Percentiles rank a stretch among this genome's conserved stretches.
phyloP scores from a whole-genome alignment of 2,888 invertebrate species.

The Thera obeliscata region DNA sequence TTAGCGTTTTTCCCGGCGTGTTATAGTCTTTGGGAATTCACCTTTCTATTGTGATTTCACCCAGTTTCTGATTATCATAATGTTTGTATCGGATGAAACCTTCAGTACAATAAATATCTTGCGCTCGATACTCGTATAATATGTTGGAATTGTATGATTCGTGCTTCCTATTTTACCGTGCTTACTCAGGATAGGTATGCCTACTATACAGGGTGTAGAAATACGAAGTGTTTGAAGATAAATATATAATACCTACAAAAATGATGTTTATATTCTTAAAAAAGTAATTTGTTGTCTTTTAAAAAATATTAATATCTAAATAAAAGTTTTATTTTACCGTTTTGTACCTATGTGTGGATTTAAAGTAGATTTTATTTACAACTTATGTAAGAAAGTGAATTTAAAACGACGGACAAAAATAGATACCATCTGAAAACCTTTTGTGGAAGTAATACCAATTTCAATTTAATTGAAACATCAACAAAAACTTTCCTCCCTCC shows the following conservation, averaged over 20 bases:
- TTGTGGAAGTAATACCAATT: conserved; percentile 1
- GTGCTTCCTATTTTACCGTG: neutral
- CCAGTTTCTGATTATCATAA: conserved; percentile 74
- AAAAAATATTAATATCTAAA: too few relatives aligned
- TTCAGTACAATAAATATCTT: conserved; percentile 54
- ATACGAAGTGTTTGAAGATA: too few relatives aligned
- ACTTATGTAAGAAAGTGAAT: too few relatives aligned
- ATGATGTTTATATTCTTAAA: too few relatives aligned
- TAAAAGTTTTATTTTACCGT: too few relatives aligned
- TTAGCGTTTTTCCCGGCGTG: conserved; percentile 74
- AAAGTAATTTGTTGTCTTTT: too few relatives aligned
- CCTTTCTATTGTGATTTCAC: conserved; percentile 73
- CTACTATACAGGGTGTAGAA: too few relatives aligned
- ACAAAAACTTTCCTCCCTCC: conserved; percentile 9
- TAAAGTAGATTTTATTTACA: too few relatives aligned
- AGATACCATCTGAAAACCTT: neutral
- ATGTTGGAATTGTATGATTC: conserved; percentile 9
- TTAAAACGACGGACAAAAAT: neutral
- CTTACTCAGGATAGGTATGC: neutral
- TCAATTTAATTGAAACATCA: conserved; percentile 14
- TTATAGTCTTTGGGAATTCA: conserved; percentile 75
- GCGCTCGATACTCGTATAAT: conserved; percentile 13
- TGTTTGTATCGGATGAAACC: conserved; percentile 54
- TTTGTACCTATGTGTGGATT: too few relatives aligned
- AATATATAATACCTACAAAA: too few relatives aligned